Evolutionary conservation across 1,140 invertebrate species (phyloP).

Genomic region (Pomacea maculata): DNA sequence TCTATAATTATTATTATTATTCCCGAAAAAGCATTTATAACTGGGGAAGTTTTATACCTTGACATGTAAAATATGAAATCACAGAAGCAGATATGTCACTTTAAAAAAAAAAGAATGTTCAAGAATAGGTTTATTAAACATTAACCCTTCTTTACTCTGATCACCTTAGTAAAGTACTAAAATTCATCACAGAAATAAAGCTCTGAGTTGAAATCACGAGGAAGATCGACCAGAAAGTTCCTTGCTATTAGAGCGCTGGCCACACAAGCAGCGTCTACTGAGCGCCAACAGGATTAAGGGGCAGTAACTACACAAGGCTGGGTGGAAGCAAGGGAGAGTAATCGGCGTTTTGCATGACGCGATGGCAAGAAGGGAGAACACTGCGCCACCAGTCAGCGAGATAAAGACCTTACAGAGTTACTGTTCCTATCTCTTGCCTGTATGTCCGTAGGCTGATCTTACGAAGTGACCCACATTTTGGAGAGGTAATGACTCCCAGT

Average conservation of each 20-base stretch:
- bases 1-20: no score
- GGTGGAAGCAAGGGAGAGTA: no score
- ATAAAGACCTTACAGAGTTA: no score
- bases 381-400: no score
- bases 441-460: no score
- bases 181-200: not conserved
- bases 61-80: not conserved
- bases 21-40: no score
- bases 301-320: slow-evolving; percentile 8
- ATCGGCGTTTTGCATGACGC: no score
- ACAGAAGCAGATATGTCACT: not conserved
- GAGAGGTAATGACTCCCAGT: no score
- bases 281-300: slow-evolving; percentile 7
- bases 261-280: slow-evolving; percentile 16
- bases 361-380: no score
- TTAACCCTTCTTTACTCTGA: not conserved
- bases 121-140: not conserved
- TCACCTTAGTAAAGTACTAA: not conserved
- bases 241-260: not conserved
- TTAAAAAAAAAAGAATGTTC: not conserved
- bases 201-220: not conserved
- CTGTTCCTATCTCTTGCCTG: no score
- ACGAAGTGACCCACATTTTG: no score
- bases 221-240: not conserved
- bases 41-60: no score